Evolutionary conservation across 2,113 vertebrate genomes (phyloP), one percentile per base, ranked within the genome.

Genomic region (Candoia aspera): DNA sequence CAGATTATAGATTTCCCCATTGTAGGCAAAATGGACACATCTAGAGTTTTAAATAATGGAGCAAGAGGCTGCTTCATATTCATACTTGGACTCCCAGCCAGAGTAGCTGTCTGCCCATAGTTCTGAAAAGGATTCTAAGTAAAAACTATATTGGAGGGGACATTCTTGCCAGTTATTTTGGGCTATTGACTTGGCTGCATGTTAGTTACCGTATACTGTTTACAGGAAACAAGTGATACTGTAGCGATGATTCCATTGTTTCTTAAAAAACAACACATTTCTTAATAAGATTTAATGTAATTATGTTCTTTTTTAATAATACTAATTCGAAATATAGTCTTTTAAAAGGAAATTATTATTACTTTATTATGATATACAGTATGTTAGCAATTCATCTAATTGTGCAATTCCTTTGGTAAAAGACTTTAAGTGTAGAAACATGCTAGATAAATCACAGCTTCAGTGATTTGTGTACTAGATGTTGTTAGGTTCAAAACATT

Each of bases 141-240:
- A 87, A n/a, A 57, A 17, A 10, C 8, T 57, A 11, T 87, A 58
- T 88, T 53, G 84, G 53, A 29, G 42, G 26, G 17, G 37, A 33
- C 94, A n/a, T 91, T 68, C 84, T 93, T 90, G 91, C 8, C 13
- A 62, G 6, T 92, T 94, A 85, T 33, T 21, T 62, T 60, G 90
- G 42, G 57, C 60, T 24, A 57, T 94, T 93, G 88, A 86, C n/a
- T 90, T 58, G 57, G 10, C 21, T 95, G 91, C 54, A 3, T 53
- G 21, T 19, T 87, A 26, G 57, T 91, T 46, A 24, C 23, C 57
- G 1, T 88, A 46, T 88, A 46, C 19, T 37, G 6, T 79, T 79
- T 33, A 87, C 53, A 64, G 90, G 68, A 86, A 88, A 2, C 0
- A 87, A 49, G 42, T 24, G 26, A 92, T 86, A n/a, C 91, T 84